Conservation (phyloP, 1,140 invertebrate genomes). For the Anastrepha obliqua region DNA sequence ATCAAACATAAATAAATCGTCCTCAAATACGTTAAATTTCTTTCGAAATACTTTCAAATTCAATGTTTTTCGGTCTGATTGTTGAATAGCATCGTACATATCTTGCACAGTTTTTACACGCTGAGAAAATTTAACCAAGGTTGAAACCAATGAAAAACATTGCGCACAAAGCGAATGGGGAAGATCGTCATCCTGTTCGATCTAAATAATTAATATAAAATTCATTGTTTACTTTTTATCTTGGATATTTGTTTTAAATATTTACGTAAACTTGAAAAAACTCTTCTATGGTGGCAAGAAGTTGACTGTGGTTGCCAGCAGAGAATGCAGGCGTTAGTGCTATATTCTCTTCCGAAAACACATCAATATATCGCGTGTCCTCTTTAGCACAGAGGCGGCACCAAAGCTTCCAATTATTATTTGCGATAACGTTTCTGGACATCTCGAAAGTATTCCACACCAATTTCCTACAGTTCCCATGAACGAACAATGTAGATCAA, state of each 20-base stretch:
- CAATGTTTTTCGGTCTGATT: neutral
- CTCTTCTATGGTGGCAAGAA: slow-evolving; percentile 67
- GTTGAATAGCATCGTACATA: slow-evolving; percentile 63
- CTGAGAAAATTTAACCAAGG: slow-evolving; percentile 66
- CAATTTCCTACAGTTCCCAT: too few species aligned
- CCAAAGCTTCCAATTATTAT: slow-evolving; percentile 64
- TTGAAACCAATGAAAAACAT: slow-evolving; percentile 63
- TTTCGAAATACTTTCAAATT: slow-evolving; percentile 28
- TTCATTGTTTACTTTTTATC: too few species aligned
- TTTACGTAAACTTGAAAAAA: slow-evolving; percentile 69
- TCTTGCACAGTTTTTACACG: slow-evolving; percentile 65
- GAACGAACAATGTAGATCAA: too few species aligned
- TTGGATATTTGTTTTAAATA: neutral
- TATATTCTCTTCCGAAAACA: slow-evolving; percentile 62
- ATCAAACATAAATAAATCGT: slow-evolving; percentile 19
- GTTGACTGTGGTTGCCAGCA: neutral
- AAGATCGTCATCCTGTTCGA: slow-evolving; percentile 62
- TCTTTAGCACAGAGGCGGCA: slow-evolving; percentile 71
- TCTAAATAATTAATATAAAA: slow-evolving; percentile 57
- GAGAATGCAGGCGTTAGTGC: neutral
- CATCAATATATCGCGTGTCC: slow-evolving; percentile 65
- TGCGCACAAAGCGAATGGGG: slow-evolving; percentile 67
- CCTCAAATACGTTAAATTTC: slow-evolving; percentile 27
- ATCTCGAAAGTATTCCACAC: neutral
- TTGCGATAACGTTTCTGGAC: neutral